phyloP scores from a whole-genome alignment of 2,797 vertebrate species.

The Spinibarbus caldwelli region DNA sequence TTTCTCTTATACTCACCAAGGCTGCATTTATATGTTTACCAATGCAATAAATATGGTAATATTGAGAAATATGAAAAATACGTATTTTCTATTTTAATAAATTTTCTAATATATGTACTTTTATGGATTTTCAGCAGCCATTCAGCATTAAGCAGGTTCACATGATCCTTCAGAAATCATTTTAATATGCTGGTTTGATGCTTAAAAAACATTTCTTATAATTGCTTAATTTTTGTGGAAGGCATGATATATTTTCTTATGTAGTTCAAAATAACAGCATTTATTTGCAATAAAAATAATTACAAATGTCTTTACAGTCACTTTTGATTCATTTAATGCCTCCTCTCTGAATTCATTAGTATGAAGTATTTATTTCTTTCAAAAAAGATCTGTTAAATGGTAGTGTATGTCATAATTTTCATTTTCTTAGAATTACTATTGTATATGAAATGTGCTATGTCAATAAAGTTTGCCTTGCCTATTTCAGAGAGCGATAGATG shows the following conservation, averaged over 20 bases:
- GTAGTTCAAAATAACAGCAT: neutral
- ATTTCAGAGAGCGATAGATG: conserved; percentile 82
- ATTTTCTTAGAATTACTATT: neutral
- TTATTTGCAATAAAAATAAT: neutral
- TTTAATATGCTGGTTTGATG: neutral
- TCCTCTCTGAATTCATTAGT: neutral
- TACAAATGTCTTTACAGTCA: neutral
- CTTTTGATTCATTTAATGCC: neutral
- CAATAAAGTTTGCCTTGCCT: neutral
- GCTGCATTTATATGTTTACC: neutral
- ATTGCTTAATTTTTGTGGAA: neutral
- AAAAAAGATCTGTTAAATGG: neutral
- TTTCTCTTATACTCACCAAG: neutral
- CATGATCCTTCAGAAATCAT: neutral
- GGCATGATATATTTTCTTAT: neutral
- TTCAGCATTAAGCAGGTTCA: neutral
- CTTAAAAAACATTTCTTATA: neutral
- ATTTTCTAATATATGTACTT: no score
- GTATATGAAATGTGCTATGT: neutral
- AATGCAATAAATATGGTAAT: neutral
- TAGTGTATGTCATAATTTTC: neutral
- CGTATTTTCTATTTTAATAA: neutral
- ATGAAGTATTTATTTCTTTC: neutral
- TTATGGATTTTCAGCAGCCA: neutral
- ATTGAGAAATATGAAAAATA: neutral